These are phyloP conservation scores for Dendrolimus houi DNA, from an alignment of 2,888 invertebrate species.

Conservation along the genomic window DNA sequence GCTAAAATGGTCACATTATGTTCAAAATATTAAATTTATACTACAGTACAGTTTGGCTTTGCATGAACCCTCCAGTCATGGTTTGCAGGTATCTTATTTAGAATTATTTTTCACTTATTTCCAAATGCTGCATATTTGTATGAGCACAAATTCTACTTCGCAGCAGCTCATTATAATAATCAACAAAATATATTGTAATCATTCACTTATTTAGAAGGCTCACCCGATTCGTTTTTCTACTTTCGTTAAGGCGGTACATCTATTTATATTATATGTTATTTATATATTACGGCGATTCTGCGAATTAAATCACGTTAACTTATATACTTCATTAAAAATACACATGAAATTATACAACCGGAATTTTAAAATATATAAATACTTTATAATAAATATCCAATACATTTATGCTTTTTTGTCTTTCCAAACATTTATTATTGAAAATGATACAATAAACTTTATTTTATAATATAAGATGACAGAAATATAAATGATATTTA, in stretches of 20 bases:
- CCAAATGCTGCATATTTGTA: conserved; percentile 69
- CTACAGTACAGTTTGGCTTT: conserved; percentile 70
- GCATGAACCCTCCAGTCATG: conserved; percentile 50
- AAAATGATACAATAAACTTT: too few relatives aligned
- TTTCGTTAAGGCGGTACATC: conserved; percentile 18
- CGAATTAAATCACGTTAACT: neutral
- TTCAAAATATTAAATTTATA: conserved; percentile 50
- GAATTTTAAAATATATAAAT: too few relatives aligned
- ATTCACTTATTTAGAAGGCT: conserved; percentile 55
- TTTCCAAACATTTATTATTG: too few relatives aligned
- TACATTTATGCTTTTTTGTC: too few relatives aligned
- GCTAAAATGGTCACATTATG: conserved; percentile 62
- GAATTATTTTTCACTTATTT: conserved; percentile 72
- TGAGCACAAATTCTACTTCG: conserved; percentile 61
- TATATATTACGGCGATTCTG: neutral
- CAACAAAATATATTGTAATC: conserved; percentile 68
- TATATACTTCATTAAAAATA: too few relatives aligned
- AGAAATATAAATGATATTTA: too few relatives aligned
- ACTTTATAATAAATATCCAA: too few relatives aligned
- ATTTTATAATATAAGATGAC: too few relatives aligned
- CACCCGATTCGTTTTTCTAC: conserved; percentile 46
- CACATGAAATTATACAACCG: too few relatives aligned
- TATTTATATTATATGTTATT: too few relatives aligned
- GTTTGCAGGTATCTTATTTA: conserved; percentile 45
- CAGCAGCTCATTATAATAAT: conserved; percentile 61